Conservation (phyloP, 2,888 invertebrate genomes). For the Sesamia inferens region DNA sequence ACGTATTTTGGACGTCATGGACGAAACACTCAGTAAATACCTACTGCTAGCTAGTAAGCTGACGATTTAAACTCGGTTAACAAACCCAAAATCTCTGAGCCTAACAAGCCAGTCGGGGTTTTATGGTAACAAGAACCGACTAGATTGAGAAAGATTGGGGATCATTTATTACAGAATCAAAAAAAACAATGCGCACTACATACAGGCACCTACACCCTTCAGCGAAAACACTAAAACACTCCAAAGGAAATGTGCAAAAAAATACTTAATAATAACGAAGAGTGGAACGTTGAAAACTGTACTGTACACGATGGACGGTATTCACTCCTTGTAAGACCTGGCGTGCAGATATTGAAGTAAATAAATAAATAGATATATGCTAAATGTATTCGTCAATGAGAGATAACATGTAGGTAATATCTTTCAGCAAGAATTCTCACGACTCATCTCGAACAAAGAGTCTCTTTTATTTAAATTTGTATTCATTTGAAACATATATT, state of each 20-base stretch:
- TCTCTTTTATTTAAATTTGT: slow-evolving; percentile 10
- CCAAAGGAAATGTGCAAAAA: slow-evolving; percentile 6
- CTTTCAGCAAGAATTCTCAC: slow-evolving; percentile 12
- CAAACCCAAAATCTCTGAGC: neutral
- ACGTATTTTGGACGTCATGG: neutral
- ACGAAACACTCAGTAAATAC: neutral
- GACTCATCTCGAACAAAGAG: slow-evolving; percentile 16
- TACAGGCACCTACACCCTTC: neutral
- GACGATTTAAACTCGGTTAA: neutral
- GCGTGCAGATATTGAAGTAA: slow-evolving; percentile 28
- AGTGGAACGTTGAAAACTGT: slow-evolving; percentile 18
- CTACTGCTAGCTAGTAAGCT: neutral
- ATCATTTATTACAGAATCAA: neutral
- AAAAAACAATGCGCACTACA: neutral
- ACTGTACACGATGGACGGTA: slow-evolving; percentile 12
- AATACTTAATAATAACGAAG: neutral
- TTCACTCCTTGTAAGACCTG: slow-evolving; percentile 49
- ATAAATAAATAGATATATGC: slow-evolving; percentile 6
- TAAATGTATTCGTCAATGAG: slow-evolving; percentile 9
- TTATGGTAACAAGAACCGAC: neutral
- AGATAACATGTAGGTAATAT: slow-evolving; percentile 20
- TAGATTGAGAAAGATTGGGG: neutral
- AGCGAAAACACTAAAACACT: neutral
- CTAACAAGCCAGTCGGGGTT: neutral
- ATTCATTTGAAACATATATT: neutral